These are phyloP conservation scores for Nomada flava DNA, from an alignment of 2,888 invertebrate species.

Conservation along the genomic window DNA sequence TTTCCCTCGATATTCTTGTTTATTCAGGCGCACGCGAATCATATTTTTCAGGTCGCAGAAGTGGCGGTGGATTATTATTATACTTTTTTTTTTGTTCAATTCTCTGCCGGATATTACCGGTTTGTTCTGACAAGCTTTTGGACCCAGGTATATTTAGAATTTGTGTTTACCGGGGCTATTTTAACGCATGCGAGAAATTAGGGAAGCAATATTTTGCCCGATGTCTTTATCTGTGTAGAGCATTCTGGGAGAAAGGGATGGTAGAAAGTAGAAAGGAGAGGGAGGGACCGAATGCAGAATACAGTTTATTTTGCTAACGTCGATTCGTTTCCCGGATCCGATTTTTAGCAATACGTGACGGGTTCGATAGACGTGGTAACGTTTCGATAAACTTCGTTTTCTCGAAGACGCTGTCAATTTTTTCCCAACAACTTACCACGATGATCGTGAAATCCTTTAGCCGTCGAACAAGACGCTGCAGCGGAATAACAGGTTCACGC, in stretches of 20 bases:
- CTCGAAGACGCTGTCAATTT: neutral
- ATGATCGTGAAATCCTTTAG: constrained; percentile 24
- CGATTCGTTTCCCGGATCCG: too few relatives aligned
- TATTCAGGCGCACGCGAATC: neutral
- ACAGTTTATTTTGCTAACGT: too few relatives aligned
- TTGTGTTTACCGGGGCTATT: constrained; percentile 72
- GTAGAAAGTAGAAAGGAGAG: neutral
- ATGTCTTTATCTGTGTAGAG: constrained; percentile 37
- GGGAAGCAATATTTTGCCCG: constrained; percentile 47
- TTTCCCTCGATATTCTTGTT: neutral
- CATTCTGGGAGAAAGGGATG: constrained; percentile 18
- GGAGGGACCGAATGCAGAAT: neutral
- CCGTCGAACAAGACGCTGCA: constrained; percentile 7
- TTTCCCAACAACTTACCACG: constrained; percentile 46
- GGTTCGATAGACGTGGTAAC: too few relatives aligned
- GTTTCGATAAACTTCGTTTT: neutral
- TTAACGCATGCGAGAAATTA: constrained; percentile 59
- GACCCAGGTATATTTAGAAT: constrained; percentile 69
- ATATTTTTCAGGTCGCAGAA: constrained; percentile 18
- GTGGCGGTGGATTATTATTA: constrained; percentile 15
- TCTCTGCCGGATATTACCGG: constrained; percentile 56
- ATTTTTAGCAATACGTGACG: too few relatives aligned
- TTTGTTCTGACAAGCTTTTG: constrained; percentile 55
- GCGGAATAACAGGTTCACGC: neutral
- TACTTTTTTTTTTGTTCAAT: constrained; percentile 16